Percentiles rank a stretch among this genome's conserved stretches.
These are phyloP conservation scores for Caenorhabditis sulstoni DNA, from an alignment of 2,888 invertebrate species.

Conservation along the genomic window DNA sequence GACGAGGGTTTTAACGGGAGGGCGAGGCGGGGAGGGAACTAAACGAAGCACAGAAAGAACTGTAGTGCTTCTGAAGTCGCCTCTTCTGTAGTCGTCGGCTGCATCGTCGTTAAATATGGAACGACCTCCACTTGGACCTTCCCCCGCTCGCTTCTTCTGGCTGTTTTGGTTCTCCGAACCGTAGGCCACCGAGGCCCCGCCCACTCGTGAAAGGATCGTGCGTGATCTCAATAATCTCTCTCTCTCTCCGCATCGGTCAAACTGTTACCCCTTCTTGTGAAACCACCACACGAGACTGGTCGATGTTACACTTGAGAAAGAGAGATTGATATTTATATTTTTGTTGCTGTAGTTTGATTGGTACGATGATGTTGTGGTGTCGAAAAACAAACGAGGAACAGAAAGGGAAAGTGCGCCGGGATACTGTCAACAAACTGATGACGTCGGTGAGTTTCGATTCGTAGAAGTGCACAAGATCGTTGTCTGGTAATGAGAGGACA, in stretches of 20 bases:
- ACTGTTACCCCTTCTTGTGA: constrained; percentile 35
- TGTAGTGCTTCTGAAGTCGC: background rate
- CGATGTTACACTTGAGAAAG: constrained; percentile 4
- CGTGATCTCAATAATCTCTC: constrained; percentile 38
- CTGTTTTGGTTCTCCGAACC: background rate
- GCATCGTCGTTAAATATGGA: constrained; percentile 12
- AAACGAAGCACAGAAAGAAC: constrained; percentile 10
- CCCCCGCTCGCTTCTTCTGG: constrained; percentile 6
- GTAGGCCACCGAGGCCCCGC: constrained; percentile 26
- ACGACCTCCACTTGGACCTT: background rate
- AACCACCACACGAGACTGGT: constrained; percentile 11
- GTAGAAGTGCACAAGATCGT: background rate
- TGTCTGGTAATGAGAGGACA: background rate
- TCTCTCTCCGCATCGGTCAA: constrained; percentile 13
- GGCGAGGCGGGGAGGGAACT: background rate
- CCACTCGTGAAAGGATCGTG: constrained; percentile 52
- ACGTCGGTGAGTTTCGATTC: too few relatives aligned
- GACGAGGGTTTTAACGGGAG: background rate
- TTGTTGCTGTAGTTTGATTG: constrained; percentile 36
- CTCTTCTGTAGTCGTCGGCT: background rate
- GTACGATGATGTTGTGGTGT: constrained; percentile 18
- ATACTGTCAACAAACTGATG: constrained; percentile 3
- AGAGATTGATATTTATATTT: constrained; percentile 6
- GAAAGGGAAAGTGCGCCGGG: background rate
- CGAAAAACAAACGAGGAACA: background rate